Base-by-base conservation (phyloP, 2,888 invertebrate species). In the Agrotis clavis region DNA sequence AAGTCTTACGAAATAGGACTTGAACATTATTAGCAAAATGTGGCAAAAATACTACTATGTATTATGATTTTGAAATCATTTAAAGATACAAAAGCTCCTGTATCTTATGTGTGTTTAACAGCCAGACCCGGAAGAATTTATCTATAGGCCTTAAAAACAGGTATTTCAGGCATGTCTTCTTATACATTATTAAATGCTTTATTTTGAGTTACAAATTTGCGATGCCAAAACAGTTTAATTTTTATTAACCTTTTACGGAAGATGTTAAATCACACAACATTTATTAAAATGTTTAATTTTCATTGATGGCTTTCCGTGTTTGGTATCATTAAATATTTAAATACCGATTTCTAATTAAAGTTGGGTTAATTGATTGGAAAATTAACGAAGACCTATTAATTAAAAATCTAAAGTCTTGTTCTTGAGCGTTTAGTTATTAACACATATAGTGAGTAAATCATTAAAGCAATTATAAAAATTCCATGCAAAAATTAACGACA, bases 381-480 rank as follows among this genome's bases (percentile, higher is more conserved):
- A 75, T 69, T 51, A 51, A 51, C 51, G 11, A 69, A 60, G 53
- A 74, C 14, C 45, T 48, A 62, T 81, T 59, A 64, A 67, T 82
- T 45, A 9, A 41, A 41, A 41, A 35, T 18, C 41, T 35, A 25
- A 25, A 41, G 45, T 60, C 67, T 41, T 45, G n/a, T 3, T 16
- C 51, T 63, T 11, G 2, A 47, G 19, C 30, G 13, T 30, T 66
- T 45, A 59, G 41, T 50, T 35, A 57, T 21, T 47, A 76, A 48
- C 51, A 66, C 35, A 9, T 51, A 56, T 4, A 7, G 35, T 48
- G n/a, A n/a, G 57, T 77, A 51, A 69, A 80, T 81, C 41, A 61
- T 45, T 54, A 47, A 77, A 61, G 61, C n/a, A 69, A 81, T 77
- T 75, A 61, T 51, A 74, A 61, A 63, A 74, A 67, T 35, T 67